Conservation (phyloP, 2,888 invertebrate species). For the Drosophila austrosaltans region DNA sequence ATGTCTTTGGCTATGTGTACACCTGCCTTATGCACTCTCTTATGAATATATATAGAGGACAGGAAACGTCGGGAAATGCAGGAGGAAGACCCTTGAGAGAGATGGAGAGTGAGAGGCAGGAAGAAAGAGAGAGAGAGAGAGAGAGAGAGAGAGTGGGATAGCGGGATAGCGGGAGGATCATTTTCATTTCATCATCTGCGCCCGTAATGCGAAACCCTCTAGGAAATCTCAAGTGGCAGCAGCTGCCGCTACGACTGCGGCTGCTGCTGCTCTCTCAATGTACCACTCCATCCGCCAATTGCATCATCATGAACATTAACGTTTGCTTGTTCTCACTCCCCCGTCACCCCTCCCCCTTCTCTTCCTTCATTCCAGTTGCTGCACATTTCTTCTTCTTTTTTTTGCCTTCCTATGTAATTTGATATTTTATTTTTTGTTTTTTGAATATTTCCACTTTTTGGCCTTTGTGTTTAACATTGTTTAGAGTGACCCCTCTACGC, state of each 20-base stretch:
- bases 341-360: background rate
- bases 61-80: constrained; percentile 2
- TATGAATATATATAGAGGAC: background rate
- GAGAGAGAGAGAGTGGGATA: background rate
- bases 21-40: background rate
- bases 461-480: constrained; percentile 7
- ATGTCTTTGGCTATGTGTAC: background rate
- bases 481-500: background rate
- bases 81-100: background rate
- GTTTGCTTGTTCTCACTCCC: too few species aligned
- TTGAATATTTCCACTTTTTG: background rate
- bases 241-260: background rate
- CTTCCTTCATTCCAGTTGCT: background rate
- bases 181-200: constrained; percentile 9
- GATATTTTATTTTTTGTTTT: background rate
- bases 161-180: background rate
- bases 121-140: background rate
- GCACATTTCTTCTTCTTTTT: background rate
- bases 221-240: constrained; percentile 7
- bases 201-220: constrained; percentile 6
- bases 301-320: constrained; percentile 1
- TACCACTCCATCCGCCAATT: constrained; percentile 8
- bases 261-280: background rate
- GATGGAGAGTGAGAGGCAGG: background rate
- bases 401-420: constrained; percentile 10